phyloP scores from a whole-genome alignment of 37 sponge, comb jelly and placozoan genomes.

The Geodia barretti region DNA sequence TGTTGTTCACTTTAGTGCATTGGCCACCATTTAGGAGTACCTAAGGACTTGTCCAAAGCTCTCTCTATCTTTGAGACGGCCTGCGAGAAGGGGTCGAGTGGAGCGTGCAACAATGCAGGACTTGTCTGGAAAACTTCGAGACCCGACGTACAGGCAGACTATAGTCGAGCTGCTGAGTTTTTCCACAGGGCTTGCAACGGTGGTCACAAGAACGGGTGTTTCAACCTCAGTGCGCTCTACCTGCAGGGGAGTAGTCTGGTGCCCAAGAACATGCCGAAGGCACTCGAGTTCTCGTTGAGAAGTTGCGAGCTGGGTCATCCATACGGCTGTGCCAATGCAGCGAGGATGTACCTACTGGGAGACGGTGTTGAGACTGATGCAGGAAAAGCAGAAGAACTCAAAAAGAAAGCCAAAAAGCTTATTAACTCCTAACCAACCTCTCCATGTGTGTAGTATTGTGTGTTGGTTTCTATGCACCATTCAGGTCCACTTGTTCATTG shows the following conservation, averaged over 20 bases:
- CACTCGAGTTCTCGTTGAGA: conserved; percentile 32
- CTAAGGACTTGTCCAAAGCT: conserved; percentile 33
- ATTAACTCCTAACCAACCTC: neutral
- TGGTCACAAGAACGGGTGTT: conserved; percentile 51
- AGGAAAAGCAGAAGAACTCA: conserved; percentile 16
- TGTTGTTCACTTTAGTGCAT: neutral
- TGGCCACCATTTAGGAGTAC: neutral
- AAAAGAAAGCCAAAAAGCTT: conserved; percentile 29
- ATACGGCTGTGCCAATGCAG: conserved; percentile 62
- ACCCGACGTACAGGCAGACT: conserved; percentile 7
- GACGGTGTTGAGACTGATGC: conserved; percentile 33
- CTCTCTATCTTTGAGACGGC: conserved; percentile 16
- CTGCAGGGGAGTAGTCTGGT: conserved; percentile 27
- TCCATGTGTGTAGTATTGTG: too few species aligned
- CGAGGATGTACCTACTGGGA: conserved; percentile 44
- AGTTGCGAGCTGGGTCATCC: conserved; percentile 63
- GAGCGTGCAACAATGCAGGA: conserved; percentile 72
- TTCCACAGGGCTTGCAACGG: conserved; percentile 36
- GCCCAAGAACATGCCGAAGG: conserved; percentile 51
- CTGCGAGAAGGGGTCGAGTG: conserved; percentile 29
- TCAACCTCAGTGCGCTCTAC: conserved; percentile 53
- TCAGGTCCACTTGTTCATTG: too few species aligned
- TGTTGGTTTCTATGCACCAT: too few species aligned
- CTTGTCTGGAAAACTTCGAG: conserved; percentile 30
- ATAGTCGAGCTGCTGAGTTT: conserved; percentile 9